Percentiles rank a stretch among this genome's conserved stretches.
phyloP scores from a whole-genome alignment of 2,797 vertebrate species.

The Acestrorhynchus altus region DNA sequence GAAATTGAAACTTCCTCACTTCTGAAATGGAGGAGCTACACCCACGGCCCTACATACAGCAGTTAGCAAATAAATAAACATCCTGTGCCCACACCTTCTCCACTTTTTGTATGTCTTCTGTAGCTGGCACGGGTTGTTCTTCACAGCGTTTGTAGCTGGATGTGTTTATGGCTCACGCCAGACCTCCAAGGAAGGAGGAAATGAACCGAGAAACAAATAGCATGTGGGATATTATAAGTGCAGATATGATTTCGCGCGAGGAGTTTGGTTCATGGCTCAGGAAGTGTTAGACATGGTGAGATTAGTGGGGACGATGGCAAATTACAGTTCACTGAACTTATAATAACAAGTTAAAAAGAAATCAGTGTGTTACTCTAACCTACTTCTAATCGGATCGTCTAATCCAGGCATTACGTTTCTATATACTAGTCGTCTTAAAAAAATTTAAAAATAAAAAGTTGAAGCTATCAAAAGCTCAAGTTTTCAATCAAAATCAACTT shows the following conservation, averaged over 20 bases:
- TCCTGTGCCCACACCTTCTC: background rate
- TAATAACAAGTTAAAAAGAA: no score
- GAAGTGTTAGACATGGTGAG: no score
- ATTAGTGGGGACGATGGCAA: no score
- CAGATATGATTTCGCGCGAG: background rate
- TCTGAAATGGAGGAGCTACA: conserved; percentile 8
- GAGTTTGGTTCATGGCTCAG: background rate
- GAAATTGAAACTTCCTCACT: background rate
- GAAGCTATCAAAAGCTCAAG: no score
- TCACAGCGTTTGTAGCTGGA: background rate
- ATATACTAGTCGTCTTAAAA: no score
- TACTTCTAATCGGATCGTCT: no score
- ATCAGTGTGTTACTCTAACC: no score
- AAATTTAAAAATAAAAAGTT: no score
- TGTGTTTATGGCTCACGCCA: background rate
- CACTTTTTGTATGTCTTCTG: background rate
- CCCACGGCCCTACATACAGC: conserved; percentile 22
- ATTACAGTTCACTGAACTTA: no score
- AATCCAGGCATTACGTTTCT: no score
- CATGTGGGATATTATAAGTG: background rate
- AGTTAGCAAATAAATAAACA: background rate
- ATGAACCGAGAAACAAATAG: no score
- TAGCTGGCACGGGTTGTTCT: background rate
- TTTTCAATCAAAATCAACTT: no score
- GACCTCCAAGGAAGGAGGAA: background rate